Conservation (phyloP, 2,797 vertebrate genomes). For the Pipistrellus pygmaeus region DNA sequence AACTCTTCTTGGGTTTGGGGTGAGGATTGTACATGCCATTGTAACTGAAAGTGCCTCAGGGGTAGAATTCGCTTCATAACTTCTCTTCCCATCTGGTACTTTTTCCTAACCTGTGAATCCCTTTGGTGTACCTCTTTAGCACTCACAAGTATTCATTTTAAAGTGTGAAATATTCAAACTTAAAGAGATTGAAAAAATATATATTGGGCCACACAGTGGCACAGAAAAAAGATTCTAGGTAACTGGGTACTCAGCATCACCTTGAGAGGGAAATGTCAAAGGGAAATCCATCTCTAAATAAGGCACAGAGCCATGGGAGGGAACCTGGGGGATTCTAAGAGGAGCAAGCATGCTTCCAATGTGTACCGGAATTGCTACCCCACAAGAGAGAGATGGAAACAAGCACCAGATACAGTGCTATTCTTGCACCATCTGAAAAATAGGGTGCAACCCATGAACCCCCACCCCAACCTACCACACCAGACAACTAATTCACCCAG, state of each 20-base stretch:
- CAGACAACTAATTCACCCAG: neutral
- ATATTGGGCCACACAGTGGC: neutral
- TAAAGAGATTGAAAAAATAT: neutral
- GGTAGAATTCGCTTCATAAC: neutral
- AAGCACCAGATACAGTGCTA: neutral
- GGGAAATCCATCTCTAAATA: neutral
- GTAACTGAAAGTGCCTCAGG: neutral
- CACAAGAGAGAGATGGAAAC: neutral
- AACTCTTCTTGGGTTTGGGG: neutral
- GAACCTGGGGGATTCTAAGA: neutral
- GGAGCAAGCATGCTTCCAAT: neutral
- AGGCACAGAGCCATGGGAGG: neutral
- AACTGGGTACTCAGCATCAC: neutral
- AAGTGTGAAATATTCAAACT: neutral
- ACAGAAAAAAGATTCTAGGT: neutral
- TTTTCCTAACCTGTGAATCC: neutral
- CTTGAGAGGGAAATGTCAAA: neutral
- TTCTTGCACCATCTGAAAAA: neutral
- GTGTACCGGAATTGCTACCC: neutral
- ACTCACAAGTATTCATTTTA: neutral
- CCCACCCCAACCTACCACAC: fast-evolving
- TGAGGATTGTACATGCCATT: neutral
- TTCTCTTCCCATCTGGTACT: neutral
- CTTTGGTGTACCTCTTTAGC: neutral
- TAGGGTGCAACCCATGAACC: no score